These are phyloP conservation scores for Campaea margaritaria DNA, from an alignment of 2,888 invertebrate genomes.

Conservation along the genomic window DNA sequence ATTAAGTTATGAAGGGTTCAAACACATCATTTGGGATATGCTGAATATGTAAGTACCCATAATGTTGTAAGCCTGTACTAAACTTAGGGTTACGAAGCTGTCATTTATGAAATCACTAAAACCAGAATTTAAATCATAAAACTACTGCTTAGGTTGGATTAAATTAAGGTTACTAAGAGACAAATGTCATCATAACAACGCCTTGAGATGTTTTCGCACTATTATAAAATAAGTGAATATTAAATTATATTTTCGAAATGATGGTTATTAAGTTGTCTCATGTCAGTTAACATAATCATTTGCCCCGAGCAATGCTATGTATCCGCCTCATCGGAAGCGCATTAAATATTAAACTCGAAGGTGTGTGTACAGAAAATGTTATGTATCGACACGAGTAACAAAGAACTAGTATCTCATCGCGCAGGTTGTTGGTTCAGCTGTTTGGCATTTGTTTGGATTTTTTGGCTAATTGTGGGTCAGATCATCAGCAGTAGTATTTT, in stretches of 20 bases:
- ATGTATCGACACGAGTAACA: conserved; percentile 22
- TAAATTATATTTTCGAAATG: conserved; percentile 34
- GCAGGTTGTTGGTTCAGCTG: conserved; percentile 13
- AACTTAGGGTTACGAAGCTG: conserved; percentile 32
- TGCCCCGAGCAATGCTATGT: conserved; percentile 36
- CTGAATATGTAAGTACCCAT: conserved; percentile 23
- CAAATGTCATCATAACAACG: background rate
- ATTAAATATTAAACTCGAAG: conserved; percentile 34
- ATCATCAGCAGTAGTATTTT: background rate
- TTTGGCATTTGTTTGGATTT: background rate
- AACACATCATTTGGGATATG: conserved; percentile 15
- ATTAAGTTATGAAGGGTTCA: conserved; percentile 31
- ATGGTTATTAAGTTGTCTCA: conserved; percentile 42
- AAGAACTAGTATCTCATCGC: conserved; percentile 11
- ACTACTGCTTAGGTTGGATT: conserved; percentile 26
- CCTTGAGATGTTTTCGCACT: background rate
- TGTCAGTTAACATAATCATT: conserved; percentile 33
- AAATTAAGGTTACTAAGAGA: conserved; percentile 5
- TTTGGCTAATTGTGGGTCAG: conserved; percentile 9
- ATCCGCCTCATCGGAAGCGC: conserved; percentile 32
- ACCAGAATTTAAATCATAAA: conserved; percentile 26
- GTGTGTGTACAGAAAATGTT: conserved; percentile 27
- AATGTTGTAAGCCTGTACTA: conserved; percentile 18
- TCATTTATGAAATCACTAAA: conserved; percentile 28
- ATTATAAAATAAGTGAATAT: conserved; percentile 25